Percentiles rank a stretch among this genome's conserved stretches.
Conservation (phyloP, 2,113 vertebrate species). For the Carollia perspicillata region DNA sequence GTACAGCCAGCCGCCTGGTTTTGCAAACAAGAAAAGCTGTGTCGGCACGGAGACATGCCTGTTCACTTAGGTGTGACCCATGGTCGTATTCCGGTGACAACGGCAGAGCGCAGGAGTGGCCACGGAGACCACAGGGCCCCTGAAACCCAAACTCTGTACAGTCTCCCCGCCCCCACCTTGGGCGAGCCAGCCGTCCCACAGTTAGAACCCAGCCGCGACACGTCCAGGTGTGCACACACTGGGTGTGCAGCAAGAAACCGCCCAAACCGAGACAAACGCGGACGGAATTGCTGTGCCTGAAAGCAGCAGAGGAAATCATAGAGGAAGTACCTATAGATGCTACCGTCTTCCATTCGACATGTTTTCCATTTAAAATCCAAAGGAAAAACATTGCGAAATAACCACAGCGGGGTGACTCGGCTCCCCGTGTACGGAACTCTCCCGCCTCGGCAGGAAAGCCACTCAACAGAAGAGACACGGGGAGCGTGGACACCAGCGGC, state of each 20-base stretch:
- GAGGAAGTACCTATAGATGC: no score
- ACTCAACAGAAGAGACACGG: background rate
- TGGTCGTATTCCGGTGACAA: rapidly evolving
- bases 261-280: background rate
- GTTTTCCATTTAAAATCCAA: background rate
- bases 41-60: background rate
- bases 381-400: background rate
- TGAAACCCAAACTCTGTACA: background rate
- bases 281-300: rapidly evolving
- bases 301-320: background rate
- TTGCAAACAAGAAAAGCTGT: background rate
- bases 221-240: rapidly evolving
- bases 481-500: background rate
- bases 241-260: rapidly evolving
- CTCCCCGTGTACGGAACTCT: background rate
- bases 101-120: no score
- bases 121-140: background rate
- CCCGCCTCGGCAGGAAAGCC: background rate
- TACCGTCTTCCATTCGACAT: background rate
- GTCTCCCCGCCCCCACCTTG: background rate
- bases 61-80: background rate
- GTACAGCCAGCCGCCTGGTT: background rate
- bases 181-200: no score
- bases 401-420: no score
- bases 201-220: background rate